Percentiles rank a stretch among this genome's conserved stretches.
Evolutionary conservation across 2,113 vertebrate species (phyloP).

Genomic region (Pyrgilauda ruficollis): DNA sequence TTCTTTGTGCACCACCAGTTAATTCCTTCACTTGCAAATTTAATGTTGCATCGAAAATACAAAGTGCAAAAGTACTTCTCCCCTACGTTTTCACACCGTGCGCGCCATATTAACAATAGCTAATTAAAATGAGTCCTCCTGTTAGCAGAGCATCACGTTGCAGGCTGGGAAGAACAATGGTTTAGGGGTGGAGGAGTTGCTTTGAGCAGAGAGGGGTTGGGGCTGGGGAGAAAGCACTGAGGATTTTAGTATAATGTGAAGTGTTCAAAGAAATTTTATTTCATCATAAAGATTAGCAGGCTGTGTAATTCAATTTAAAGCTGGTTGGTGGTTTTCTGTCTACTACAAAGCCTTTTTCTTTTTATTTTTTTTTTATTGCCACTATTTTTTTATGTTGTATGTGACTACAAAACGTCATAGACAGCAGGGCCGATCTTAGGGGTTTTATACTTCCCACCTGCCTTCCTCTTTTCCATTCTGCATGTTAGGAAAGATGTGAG

Average conservation of each 20-base stretch:
- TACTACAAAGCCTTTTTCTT: conserved; percentile 56
- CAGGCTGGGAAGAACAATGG: conserved; percentile 44
- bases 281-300: conserved; percentile 80
- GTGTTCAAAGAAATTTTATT: conserved; percentile 73
- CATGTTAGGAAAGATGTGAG: background rate
- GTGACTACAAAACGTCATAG: background rate
- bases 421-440: background rate
- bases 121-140: conserved; percentile 34
- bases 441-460: background rate
- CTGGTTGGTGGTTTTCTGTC: conserved; percentile 66
- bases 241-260: conserved; percentile 70
- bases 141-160: background rate
- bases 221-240: background rate
- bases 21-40: background rate
- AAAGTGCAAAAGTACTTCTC: background rate
- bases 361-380: conserved; percentile 36
- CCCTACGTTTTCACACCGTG: background rate
- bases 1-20: background rate
- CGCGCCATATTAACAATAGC: background rate
- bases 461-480: background rate
- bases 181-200: conserved; percentile 8
- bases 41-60: background rate
- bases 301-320: conserved; percentile 85
- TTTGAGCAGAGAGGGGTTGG: background rate
- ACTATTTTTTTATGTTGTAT: background rate